Percentiles rank a stretch among this genome's conserved stretches.
phyloP scores from a whole-genome alignment of 2,113 vertebrate species.

The Pelecanus crispus region DNA sequence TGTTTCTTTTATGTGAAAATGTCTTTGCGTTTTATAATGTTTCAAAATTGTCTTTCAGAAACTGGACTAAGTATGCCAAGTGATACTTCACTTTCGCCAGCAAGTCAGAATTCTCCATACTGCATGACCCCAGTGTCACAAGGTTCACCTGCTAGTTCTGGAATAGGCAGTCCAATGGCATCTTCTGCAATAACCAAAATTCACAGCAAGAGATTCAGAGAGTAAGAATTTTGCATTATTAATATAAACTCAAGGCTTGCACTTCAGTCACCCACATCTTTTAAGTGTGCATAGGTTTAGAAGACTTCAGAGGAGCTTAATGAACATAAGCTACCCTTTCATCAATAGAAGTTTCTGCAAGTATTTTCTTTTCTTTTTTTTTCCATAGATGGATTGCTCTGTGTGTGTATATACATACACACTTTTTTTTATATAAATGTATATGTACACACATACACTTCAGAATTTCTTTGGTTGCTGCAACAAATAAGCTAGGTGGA shows the following conservation, averaged over 20 bases:
- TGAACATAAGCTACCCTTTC: neutral
- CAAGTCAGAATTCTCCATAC: slow-evolving; percentile 97
- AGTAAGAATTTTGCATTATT: slow-evolving; percentile 77
- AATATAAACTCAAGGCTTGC: neutral
- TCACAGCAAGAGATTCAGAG: slow-evolving; percentile 97
- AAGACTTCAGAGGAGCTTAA: neutral
- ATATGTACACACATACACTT: accelerated
- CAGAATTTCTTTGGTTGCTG: neutral
- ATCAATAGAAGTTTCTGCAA: neutral
- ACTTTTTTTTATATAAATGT: neutral
- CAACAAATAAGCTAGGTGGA: neutral
- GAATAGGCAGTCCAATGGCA: slow-evolving; percentile 97
- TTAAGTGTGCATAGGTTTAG: neutral
- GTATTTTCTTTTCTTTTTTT: neutral
- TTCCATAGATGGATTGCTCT: neutral
- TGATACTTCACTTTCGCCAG: slow-evolving; percentile 92
- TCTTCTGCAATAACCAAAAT: slow-evolving; percentile 96
- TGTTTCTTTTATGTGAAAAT: neutral
- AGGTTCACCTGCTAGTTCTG: slow-evolving; percentile 94
- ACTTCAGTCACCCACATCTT: neutral
- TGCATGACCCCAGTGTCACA: slow-evolving; percentile 98
- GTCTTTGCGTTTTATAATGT: neutral
- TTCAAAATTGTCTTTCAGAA: slow-evolving; percentile 64
- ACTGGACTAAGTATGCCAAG: slow-evolving; percentile 90
- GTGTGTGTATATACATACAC: neutral